Evolutionary conservation across 2,797 vertebrate species (phyloP), one percentile per base, ranked within the genome.

Genomic region (Molossus molossus): DNA sequence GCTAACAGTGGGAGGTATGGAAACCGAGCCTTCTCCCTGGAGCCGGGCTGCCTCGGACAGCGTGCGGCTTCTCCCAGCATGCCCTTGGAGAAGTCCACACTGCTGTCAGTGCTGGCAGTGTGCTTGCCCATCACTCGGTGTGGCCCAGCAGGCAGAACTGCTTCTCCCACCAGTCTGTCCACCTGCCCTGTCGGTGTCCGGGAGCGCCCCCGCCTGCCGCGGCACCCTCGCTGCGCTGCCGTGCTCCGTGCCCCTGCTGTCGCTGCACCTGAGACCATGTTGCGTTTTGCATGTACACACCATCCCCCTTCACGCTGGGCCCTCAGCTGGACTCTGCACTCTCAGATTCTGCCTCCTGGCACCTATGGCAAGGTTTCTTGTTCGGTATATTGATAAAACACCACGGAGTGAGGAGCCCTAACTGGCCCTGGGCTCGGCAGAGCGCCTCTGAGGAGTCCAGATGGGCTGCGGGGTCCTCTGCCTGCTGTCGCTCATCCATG

Each of bases 1-100:
- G 98, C 99, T 99, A 96, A 99, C 99, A 96, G 99, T 99, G 97
- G 99, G 99, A 99, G 99, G 99, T 99, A 99, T 96, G 98, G 96
- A 98, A 98, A 97, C 97, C 65, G 90, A 97, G 98, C 96, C 79
- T 97, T 97, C 98, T 95, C 90, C 97, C 96, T 92, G 96, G 96
- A 98, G 97, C 96, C 67, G 95, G 98, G 97, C 97, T 97, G 97
- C 88, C 97, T 97, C 97, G 96, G 98, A 96, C 98, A 98, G 97
- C 96, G 97, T 90, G 65, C 80, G 70, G 62, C 96, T 96, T 96
- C 98, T 96, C 98, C 97, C 97, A 97, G 98, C 98, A 98, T 98
- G 97, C 96, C 12, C 96, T 94, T 93, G 29, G 96, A 97, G 97
- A 98, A 98, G 97, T 95, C 95, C 91, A 73, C 53, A 76, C 48